Percentiles rank a stretch among this genome's conserved stretches.
phyloP scores from a whole-genome alignment of 2,113 vertebrate genomes.

The Siphamia tubifer region DNA sequence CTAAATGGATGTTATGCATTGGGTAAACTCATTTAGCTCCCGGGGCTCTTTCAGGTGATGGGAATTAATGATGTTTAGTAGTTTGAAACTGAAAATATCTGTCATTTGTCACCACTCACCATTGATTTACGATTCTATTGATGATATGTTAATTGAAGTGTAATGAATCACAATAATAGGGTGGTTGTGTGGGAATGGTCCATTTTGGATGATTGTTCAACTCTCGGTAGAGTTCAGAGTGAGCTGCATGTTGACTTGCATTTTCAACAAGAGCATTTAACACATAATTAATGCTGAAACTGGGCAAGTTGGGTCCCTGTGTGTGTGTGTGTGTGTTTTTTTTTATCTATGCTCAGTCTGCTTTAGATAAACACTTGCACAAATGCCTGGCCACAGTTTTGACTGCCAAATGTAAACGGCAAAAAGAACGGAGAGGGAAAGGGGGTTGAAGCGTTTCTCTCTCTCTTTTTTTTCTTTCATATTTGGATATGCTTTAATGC shows the following conservation, averaged over 20 bases:
- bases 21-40: constrained; percentile 82
- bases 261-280: constrained; percentile 65
- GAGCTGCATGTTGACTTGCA: constrained; percentile 52
- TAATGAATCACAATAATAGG: constrained; percentile 74
- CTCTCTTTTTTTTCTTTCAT: constrained; percentile 42
- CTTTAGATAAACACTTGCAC: constrained; percentile 67
- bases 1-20: constrained; percentile 79
- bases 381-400: constrained; percentile 75
- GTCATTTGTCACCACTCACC: constrained; percentile 78
- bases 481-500: constrained; percentile 80
- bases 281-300: constrained; percentile 63
- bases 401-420: constrained; percentile 86
- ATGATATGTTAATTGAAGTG: constrained; percentile 80
- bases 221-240: constrained; percentile 52
- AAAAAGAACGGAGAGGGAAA: constrained; percentile 45
- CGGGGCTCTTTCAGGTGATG: constrained; percentile 79
- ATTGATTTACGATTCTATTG: constrained; percentile 77
- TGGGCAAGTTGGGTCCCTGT: constrained; percentile 16
- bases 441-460: neutral
- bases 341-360: constrained; percentile 53
- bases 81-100: constrained; percentile 79
- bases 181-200: constrained; percentile 59
- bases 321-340: too few species aligned
- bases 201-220: constrained; percentile 53
- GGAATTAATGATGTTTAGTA: constrained; percentile 83